Evolutionary conservation across 23 tunicate species (phyloP).

Genomic region (Botrylloides violaceus): DNA sequence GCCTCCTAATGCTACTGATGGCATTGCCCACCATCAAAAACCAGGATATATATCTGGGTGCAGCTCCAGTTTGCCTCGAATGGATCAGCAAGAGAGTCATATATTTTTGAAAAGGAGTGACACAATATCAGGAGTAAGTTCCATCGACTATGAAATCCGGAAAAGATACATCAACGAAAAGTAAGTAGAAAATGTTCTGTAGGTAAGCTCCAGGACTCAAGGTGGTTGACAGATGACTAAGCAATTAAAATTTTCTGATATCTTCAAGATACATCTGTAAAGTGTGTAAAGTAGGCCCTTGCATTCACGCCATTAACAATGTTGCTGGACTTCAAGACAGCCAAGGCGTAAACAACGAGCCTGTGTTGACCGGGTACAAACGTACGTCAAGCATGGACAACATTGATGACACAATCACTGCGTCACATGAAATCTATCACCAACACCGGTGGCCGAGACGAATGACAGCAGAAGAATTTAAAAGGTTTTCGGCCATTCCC

Average conservation of each 20-base stretch:
- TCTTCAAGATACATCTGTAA: conserved; percentile 16
- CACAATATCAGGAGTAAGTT: neutral
- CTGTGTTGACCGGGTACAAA: conserved; percentile 14
- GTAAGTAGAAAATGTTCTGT: neutral
- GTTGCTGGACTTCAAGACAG: conserved; percentile 25
- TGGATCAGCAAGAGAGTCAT: conserved; percentile 10
- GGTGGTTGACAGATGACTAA: neutral
- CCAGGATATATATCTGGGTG: neutral
- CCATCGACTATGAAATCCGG: neutral
- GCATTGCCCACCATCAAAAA: neutral
- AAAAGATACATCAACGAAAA: neutral
- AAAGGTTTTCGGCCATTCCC: conserved; percentile 72
- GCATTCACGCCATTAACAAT: conserved; percentile 27
- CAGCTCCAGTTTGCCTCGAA: conserved; percentile 17
- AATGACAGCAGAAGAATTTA: conserved; percentile 62
- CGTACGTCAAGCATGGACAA: conserved; percentile 19
- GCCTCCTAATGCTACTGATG: neutral
- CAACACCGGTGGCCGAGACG: conserved; percentile 19
- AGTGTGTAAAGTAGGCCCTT: conserved; percentile 22
- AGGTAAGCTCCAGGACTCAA: neutral
- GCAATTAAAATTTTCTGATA: neutral
- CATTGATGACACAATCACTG: neutral
- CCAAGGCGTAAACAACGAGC: conserved; percentile 6
- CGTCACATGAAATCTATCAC: neutral
- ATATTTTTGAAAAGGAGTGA: neutral